Percentiles rank a stretch among this genome's conserved stretches.
phyloP scores from a whole-genome alignment of 2,797 vertebrate genomes.

The Phylloscopus collybita region DNA sequence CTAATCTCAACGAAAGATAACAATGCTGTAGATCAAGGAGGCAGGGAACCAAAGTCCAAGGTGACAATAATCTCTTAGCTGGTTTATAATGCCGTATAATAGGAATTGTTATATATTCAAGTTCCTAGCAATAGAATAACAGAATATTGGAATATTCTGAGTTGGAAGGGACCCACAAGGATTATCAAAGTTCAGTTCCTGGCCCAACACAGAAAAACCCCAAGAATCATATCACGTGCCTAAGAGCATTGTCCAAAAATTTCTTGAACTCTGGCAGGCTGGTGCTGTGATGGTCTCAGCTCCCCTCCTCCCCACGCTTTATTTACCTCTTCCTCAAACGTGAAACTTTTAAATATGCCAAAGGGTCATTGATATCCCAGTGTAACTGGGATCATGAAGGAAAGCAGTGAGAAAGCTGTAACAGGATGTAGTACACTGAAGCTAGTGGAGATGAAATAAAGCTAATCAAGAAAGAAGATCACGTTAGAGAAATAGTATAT shows the following conservation, averaged over 20 bases:
- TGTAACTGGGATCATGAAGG: background rate
- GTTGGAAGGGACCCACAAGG: background rate
- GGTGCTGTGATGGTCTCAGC: background rate
- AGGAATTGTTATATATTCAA: background rate
- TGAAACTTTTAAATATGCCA: background rate
- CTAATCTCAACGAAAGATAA: background rate
- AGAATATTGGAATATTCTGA: background rate
- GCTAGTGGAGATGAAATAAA: background rate
- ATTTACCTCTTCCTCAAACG: background rate
- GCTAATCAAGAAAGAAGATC: background rate
- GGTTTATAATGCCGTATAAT: background rate
- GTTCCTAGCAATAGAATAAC: background rate
- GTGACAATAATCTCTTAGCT: background rate
- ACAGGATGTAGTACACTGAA: background rate
- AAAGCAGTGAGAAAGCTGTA: background rate
- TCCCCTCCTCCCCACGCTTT: background rate
- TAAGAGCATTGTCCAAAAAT: background rate
- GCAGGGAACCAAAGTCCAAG: background rate
- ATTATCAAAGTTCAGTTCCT: background rate
- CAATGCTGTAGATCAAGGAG: background rate
- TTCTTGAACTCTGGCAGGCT: background rate
- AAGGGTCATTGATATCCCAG: background rate
- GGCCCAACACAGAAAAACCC: background rate
- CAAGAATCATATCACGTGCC: background rate
- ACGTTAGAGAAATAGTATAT: background rate